These are phyloP conservation scores for Biston stratarius DNA, from an alignment of 2,888 invertebrate species.

Conservation along the genomic window DNA sequence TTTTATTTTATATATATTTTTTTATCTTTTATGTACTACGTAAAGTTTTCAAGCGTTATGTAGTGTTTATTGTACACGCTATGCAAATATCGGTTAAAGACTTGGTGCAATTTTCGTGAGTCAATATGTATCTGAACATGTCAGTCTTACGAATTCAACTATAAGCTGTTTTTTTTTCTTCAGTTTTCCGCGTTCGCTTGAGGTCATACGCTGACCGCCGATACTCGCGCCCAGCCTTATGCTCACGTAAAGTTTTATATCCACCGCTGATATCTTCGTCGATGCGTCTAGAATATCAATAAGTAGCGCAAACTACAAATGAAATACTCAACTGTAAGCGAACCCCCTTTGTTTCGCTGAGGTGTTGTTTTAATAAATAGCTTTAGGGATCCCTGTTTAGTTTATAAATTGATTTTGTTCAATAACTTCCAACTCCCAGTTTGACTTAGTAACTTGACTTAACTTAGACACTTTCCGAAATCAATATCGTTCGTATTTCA, in stretches of 20 bases:
- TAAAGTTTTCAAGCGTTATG: too few relatives aligned
- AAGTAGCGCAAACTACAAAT: slow-evolving; percentile 69
- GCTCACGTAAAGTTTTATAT: slow-evolving; percentile 70
- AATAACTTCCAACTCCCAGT: slow-evolving; percentile 40
- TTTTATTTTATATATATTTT: too few relatives aligned
- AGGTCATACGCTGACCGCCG: slow-evolving; percentile 46
- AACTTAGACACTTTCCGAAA: slow-evolving; percentile 34
- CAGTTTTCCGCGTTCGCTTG: slow-evolving; percentile 30
- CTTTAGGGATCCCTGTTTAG: slow-evolving; percentile 45
- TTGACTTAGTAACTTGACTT: slow-evolving; percentile 41
- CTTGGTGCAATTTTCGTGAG: too few relatives aligned
- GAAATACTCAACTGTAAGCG: slow-evolving; percentile 65
- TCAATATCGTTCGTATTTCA: slow-evolving; percentile 40
- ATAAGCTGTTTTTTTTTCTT: slow-evolving; percentile 10
- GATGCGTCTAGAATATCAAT: slow-evolving; percentile 75
- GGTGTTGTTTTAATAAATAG: slow-evolving; percentile 59
- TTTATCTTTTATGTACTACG: too few relatives aligned
- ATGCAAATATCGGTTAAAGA: too few relatives aligned
- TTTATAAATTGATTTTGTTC: slow-evolving; percentile 50
- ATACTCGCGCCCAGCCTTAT: slow-evolving; percentile 49
- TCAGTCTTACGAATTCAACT: too few relatives aligned
- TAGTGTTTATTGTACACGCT: too few relatives aligned
- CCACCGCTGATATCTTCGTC: slow-evolving; percentile 70
- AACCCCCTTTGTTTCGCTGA: slow-evolving; percentile 58
- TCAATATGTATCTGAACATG: too few relatives aligned